Percentiles rank a stretch among this genome's conserved stretches.
These are phyloP conservation scores for Sepioteuthis lessoniana DNA, from an alignment of 2,888 invertebrate species.

Conservation along the genomic window DNA sequence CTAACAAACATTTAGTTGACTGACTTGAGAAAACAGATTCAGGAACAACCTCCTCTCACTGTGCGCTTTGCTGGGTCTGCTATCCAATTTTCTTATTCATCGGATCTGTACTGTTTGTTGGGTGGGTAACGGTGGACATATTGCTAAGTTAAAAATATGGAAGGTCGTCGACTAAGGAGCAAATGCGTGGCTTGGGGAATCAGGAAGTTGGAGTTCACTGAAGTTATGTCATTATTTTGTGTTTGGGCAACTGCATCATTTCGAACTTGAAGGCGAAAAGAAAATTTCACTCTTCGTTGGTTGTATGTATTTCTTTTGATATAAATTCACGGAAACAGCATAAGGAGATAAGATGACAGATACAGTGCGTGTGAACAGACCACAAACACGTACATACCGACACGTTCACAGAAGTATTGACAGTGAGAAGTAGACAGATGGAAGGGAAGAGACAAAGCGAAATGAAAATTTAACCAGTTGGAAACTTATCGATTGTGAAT, in stretches of 20 bases:
- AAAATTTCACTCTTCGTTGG: conserved; percentile 33
- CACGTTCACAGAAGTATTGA: too few species aligned
- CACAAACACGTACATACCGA: not conserved
- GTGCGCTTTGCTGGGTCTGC: not conserved
- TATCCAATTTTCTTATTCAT: not conserved
- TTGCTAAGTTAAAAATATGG: not conserved
- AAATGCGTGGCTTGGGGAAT: conserved; percentile 16
- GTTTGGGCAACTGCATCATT: not conserved
- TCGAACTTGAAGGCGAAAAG: not conserved
- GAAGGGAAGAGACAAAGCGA: not conserved
- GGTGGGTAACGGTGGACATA: too few species aligned
- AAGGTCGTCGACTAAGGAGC: not conserved
- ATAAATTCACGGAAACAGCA: not conserved
- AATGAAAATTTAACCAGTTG: not conserved
- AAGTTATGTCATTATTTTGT: not conserved
- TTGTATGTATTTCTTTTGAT: not conserved
- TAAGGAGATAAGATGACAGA: not conserved
- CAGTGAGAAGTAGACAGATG: not conserved
- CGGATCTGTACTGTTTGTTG: not conserved
- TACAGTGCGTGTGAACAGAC: not conserved
- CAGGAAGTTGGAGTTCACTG: not conserved
- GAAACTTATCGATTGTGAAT: not conserved
- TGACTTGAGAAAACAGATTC: not conserved
- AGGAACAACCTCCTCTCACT: not conserved
- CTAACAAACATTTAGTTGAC: not conserved